Evolutionary conservation across 2,888 invertebrate genomes (phyloP).

Genomic region (Lepidocyrtinus sp.): DNA sequence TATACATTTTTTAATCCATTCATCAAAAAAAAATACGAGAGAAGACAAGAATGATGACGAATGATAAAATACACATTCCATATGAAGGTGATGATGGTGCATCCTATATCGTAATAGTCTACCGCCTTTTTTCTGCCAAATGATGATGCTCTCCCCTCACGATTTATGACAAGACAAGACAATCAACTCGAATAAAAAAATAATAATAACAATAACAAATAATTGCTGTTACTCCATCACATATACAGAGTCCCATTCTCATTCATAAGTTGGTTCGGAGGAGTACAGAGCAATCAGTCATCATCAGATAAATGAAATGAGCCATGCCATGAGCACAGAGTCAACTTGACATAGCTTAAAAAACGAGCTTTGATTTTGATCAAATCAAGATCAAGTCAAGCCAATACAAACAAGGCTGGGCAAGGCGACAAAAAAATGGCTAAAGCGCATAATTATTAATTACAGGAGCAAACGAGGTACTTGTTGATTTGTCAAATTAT

Average conservation of each 20-base stretch:
- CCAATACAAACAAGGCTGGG: background rate
- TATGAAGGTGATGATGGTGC: background rate
- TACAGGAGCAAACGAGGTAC: no score
- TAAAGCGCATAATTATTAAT: constrained; percentile 13
- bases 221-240: constrained; percentile 4
- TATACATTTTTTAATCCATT: no score
- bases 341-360: constrained; percentile 6
- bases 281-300: constrained; percentile 5
- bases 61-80: background rate
- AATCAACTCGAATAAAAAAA: constrained; percentile 9
- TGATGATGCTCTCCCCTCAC: constrained; percentile 5
- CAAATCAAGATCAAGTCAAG: constrained; percentile 9
- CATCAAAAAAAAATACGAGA: background rate
- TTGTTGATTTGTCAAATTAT: constrained; percentile 8
- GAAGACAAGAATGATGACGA: constrained; percentile 11
- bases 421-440: background rate
- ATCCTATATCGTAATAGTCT: no score
- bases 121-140: no score
- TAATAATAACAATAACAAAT: constrained; percentile 13
- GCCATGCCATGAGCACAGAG: background rate
- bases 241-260: background rate
- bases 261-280: constrained; percentile 2
- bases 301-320: no score
- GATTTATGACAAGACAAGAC: constrained; percentile 13
- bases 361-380: constrained; percentile 2